These are phyloP conservation scores for Theonella swinhoei DNA, from an alignment of 37 sponge, comb jelly and placozoan genomes.

Conservation along the genomic window DNA sequence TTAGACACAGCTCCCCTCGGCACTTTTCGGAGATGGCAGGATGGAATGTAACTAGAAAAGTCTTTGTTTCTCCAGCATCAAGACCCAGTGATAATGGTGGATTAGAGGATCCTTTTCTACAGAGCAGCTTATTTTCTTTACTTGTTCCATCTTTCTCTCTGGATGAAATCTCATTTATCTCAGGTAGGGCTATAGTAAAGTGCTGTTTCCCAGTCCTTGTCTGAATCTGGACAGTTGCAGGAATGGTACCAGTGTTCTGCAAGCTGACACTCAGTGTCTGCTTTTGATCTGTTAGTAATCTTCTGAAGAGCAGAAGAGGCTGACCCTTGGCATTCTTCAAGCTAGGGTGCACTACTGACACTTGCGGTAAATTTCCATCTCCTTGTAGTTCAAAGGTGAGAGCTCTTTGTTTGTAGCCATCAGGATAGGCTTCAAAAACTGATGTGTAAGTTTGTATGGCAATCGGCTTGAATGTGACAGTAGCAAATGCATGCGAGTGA, in stretches of 20 bases:
- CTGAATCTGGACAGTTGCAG: conserved; percentile 62
- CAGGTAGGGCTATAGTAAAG: conserved; percentile 44
- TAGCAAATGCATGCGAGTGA: conserved; percentile 88
- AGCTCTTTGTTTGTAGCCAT: conserved; percentile 54
- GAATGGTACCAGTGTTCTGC: conserved; percentile 82
- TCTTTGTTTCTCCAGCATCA: conserved; percentile 34
- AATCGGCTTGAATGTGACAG: conserved; percentile 85
- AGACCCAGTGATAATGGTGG: conserved; percentile 56
- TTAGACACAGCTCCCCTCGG: conserved; percentile 46
- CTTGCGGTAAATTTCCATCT: conserved; percentile 94
- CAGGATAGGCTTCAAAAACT: conserved; percentile 69
- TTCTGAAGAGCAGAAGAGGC: conserved; percentile 78
- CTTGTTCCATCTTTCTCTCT: conserved; percentile 27
- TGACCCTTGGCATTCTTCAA: conserved; percentile 67
- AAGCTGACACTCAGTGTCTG: conserved; percentile 77
- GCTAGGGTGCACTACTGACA: conserved; percentile 74
- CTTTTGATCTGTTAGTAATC: conserved; percentile 71
- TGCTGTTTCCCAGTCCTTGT: conserved; percentile 33
- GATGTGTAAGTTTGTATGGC: conserved; percentile 89
- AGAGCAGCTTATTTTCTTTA: not conserved
- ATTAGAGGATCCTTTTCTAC: not conserved
- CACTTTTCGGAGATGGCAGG: conserved; percentile 41
- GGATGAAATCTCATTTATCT: not conserved
- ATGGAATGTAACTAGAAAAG: conserved; percentile 61
- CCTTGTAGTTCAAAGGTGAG: conserved; percentile 93